Evolutionary conservation across 2,888 invertebrate genomes (phyloP), one percentile per base, ranked within the genome.

Genomic region (Pammene fasciana): DNA sequence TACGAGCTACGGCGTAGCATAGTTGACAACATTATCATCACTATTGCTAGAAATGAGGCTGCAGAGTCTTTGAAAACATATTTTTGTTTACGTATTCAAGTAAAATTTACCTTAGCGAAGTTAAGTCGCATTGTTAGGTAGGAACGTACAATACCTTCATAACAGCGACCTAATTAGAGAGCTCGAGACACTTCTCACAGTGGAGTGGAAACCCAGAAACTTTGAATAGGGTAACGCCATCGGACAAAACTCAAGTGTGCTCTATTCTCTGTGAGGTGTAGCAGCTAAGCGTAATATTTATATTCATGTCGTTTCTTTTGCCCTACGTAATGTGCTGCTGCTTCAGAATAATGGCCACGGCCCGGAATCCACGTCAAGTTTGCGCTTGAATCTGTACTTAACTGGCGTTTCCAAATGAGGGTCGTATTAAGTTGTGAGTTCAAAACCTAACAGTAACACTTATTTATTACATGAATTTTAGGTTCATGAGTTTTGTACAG

Each of bases 131-230:
- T 43, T 64, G 64, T 64, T 50, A 10, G 57, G 13, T 64, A 64
- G 50, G 54, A 54, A 70, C n/a, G n/a, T n/a, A n/a, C 70, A 66
- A 66, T 62, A 68, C 36, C 55, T 67, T 71, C 72, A 72, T 67
- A 72, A 73, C 80, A 78, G 75, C 79, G 79, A 74, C 77, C 78
- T 73, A 78, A 80, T 79, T 80, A 79, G 72, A 71, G 67, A 64
- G 57, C 64, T 64, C 70, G 68, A 73, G 72, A 60, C 75, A 74
- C 73, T 76, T 72, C 70, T 65, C 67, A 68, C 57, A 60, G 74
- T 54, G 65, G 70, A 71, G 73, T 71, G 74, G 75, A 70, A 68
- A 65, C 64, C 57, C 65, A 68, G 65, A 65, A 70, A 74, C 67
- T 72, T 74, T 75, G 75, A 75, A 77, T 75, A 74, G 72, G 57